Percentiles rank a stretch among this genome's conserved stretches.
Conservation (phyloP, 2,888 invertebrate species). For the Athalia rosae region DNA sequence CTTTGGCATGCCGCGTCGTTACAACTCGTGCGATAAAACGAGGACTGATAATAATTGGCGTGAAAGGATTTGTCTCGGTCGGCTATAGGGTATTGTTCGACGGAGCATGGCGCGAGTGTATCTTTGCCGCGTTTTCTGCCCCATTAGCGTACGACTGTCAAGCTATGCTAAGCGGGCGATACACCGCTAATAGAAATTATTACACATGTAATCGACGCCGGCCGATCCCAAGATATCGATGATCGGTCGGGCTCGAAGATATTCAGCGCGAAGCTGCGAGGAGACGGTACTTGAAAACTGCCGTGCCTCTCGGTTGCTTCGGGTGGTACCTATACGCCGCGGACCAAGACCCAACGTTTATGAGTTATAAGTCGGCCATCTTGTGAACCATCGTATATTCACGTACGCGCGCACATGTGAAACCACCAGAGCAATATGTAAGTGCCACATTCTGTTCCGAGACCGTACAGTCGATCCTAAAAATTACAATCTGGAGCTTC, state of each 20-base stretch:
- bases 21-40: background rate
- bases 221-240: conserved; percentile 1
- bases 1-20: background rate
- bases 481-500: conserved; percentile 51
- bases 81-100: background rate
- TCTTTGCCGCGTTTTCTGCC: background rate
- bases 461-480: conserved; percentile 65
- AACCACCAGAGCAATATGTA: conserved; percentile 63
- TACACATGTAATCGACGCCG: background rate
- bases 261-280: conserved; percentile 38
- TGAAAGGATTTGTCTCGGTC: background rate
- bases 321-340: conserved; percentile 31
- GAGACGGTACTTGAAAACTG: conserved; percentile 52
- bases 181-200: conserved; percentile 1
- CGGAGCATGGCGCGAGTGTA: background rate
- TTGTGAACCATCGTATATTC: conserved; percentile 71
- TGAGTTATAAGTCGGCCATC: conserved; percentile 73
- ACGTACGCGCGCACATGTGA: conserved; percentile 68
- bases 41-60: background rate
- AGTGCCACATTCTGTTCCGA: conserved; percentile 68
- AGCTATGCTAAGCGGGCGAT: background rate
- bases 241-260: background rate
- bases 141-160: conserved; percentile 11
- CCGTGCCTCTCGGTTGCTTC: background rate
- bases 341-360: conserved; percentile 63